Evolutionary conservation across 2,888 invertebrate species (phyloP).

Genomic region (Cetonia aurata): DNA sequence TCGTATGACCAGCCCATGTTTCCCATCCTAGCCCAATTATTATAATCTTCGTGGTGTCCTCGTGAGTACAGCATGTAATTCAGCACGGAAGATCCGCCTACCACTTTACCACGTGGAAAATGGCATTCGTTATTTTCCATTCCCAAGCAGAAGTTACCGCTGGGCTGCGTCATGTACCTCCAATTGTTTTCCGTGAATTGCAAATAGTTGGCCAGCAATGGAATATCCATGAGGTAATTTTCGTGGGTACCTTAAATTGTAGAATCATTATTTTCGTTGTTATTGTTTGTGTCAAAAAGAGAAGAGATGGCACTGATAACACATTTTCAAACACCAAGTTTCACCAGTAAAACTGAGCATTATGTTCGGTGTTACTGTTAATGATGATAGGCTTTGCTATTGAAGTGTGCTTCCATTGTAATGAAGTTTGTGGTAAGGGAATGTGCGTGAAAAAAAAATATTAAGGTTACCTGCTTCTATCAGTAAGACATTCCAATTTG

Average conservation of each 20-base stretch:
- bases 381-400: too few species aligned
- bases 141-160: constrained; percentile 78
- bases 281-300: too few species aligned
- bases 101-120: constrained; percentile 75
- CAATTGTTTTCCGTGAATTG: constrained; percentile 82
- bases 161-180: constrained; percentile 85
- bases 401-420: too few species aligned
- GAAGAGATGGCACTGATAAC: too few species aligned
- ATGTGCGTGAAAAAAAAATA: too few species aligned
- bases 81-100: constrained; percentile 89
- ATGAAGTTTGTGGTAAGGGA: too few species aligned
- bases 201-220: constrained; percentile 78
- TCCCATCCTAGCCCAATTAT: constrained; percentile 87
- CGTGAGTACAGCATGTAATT: constrained; percentile 94
- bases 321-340: too few species aligned
- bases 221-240: constrained; percentile 81
- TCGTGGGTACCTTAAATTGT: constrained; percentile 70
- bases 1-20: constrained; percentile 79
- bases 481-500: constrained; percentile 76
- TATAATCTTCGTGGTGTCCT: constrained; percentile 88
- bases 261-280: too few species aligned
- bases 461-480: constrained; percentile 76
- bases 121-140: constrained; percentile 81
- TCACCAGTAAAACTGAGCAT: too few species aligned
- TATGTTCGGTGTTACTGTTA: too few species aligned